Evolutionary conservation across 2,113 vertebrate species (phyloP), one percentile per base, ranked within the genome.

Genomic region (Hemichromis elongatus): DNA sequence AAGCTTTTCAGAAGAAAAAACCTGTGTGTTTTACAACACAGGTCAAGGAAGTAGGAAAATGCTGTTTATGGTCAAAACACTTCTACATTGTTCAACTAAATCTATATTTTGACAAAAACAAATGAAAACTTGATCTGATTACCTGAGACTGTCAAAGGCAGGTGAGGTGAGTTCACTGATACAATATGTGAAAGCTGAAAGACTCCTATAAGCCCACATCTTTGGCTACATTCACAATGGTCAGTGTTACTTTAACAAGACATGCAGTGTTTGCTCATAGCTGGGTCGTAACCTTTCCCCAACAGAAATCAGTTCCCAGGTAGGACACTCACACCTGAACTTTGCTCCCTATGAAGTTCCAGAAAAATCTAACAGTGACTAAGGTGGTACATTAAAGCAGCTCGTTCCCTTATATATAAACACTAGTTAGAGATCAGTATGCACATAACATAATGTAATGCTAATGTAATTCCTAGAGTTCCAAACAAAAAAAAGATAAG

Each of bases 181-280:
- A 18, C 5, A 75, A 47, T 28, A 18, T 16, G 14, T 11, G 24
- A 73, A 73, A 73, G 68, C 40, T 73, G 40, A 73, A 45, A 47
- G 14, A 70, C 14, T 47, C 0, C 0, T 73, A 11, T 0, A 5
- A 47, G 3, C 35, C 21, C 24, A 70, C 40, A 70, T 26, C 13
- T 45, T 45, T 45, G 40, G 40, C 66, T 45, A 26, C 21, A 18
- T 5, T 26, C 37, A 70, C 21, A 16, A 45, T 7, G 26, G 13
- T 26, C 13, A 45, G 21, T 50, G 5, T 47, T 30, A 7, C 42
- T 75, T 28, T 26, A 19, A 52, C 9, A 52, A 75, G 18, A n/a
- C 26, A 6, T n/a, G 45, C 70, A 75, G 24, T 75, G 45, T 52
- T 13, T 52, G 26, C 42, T 30, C 26, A 73, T 28, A 50, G 66